Evolutionary conservation across 1,140 invertebrate genomes (phyloP), one percentile per base, ranked within the genome.

Genomic region (Drosophila bocqueti): DNA sequence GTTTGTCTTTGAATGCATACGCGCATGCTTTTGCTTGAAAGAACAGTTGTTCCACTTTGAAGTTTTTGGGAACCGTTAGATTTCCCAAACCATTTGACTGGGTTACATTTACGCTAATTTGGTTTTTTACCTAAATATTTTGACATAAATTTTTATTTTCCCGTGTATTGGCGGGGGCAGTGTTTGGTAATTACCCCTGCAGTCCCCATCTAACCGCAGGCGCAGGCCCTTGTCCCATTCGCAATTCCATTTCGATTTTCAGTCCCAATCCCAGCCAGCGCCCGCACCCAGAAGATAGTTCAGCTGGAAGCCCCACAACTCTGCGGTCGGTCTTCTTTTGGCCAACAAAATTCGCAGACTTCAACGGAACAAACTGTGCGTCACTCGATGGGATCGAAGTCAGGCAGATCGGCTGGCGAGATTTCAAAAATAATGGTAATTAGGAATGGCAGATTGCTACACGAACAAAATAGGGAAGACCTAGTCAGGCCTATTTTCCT

Each of bases 291-390:
- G 15, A 47, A 49, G 24, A 52, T 31, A 52, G 58, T 42, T 55
- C 47, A 76, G 59, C 61, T 79, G 40, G 80, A 87, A 86, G 83
- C 83, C 84, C 69, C 47, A 87, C 83, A 86, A 87, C 78, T 79
- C 68, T 83, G 79, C 60, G 76, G 79, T 87, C 50, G 68, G 76
- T 83, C 59, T 66, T 58, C 62, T 76, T 43, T 46, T 34, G 34
- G 40, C 24, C 26, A 49, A 75, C 34, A 43, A 77, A 77, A 58
- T 72, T 81, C 34, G 63, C 38, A 42, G 50, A 45, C 45, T 58
- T 57, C 34, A 64, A 46, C 50, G 47, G 49, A 68, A 77, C 62
- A 36, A 62, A 54, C 66, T 54, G 61, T 79, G 83, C 69, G 68
- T 82, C 82, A 86, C 50, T 52, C 50, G 13, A 34, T 45, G 50